A percentile compares a stretch with the other conserved stretches of the same genome.
These are phyloP conservation scores for Zalophus californianus DNA, from an alignment of 2,797 vertebrate species.

Conservation along the genomic window DNA sequence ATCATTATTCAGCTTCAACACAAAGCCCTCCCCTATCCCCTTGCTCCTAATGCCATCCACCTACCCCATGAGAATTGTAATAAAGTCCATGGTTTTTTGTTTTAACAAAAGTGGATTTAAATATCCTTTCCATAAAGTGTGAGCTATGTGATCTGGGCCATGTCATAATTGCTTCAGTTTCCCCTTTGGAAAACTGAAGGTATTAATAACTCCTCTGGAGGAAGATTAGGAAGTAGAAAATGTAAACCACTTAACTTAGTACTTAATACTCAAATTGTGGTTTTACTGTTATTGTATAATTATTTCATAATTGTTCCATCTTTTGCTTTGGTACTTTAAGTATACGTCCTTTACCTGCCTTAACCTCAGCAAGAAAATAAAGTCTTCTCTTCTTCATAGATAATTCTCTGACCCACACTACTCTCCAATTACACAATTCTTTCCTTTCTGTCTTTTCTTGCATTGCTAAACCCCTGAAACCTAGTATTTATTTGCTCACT, in stretches of 20 bases:
- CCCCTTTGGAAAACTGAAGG: background rate
- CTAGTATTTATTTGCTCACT: background rate
- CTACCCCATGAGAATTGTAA: background rate
- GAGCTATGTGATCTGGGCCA: background rate
- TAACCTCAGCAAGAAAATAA: background rate
- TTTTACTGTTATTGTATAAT: background rate
- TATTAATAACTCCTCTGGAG: background rate
- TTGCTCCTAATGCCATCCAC: background rate
- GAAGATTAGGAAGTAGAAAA: background rate
- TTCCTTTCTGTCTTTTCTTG: background rate
- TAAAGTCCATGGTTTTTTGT: background rate
- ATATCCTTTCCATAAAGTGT: background rate
- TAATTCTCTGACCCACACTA: background rate
- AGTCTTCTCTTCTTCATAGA: background rate
- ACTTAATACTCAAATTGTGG: background rate
- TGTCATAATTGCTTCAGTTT: background rate
- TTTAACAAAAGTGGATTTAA: background rate
- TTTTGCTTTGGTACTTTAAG: background rate
- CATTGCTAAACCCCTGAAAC: background rate
- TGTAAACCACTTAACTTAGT: background rate
- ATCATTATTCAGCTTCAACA: background rate
- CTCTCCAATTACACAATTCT: background rate
- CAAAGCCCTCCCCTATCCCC: background rate
- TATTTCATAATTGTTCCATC: background rate
- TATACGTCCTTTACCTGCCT: background rate